Percentiles rank a stretch among this genome's conserved stretches.
Conservation (phyloP, 2,113 vertebrate genomes). For the Petrocephalus zakoni region DNA sequence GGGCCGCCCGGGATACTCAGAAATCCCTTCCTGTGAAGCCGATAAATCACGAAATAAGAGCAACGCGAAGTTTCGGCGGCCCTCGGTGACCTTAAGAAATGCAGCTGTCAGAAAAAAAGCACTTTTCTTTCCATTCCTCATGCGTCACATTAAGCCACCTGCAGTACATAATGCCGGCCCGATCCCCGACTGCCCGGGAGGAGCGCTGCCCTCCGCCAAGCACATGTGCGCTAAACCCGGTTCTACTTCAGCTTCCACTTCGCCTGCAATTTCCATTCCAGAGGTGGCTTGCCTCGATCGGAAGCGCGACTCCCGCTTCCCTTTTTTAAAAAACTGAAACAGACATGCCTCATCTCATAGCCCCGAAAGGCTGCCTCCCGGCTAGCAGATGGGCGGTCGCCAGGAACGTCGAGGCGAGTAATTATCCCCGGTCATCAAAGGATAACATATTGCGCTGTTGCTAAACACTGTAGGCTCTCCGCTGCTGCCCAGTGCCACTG, state of each 20-base stretch:
- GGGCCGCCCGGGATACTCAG: background rate
- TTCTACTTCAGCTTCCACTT: background rate
- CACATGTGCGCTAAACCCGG: background rate
- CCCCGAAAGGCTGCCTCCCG: background rate
- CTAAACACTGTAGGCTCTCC: background rate
- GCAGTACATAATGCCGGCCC: background rate
- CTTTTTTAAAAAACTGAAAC: background rate
- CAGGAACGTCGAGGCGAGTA: background rate
- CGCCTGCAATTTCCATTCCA: background rate
- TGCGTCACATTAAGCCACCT: conserved; percentile 5
- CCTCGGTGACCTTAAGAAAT: background rate
- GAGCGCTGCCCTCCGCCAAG: background rate
- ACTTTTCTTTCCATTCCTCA: background rate
- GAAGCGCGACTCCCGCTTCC: background rate
- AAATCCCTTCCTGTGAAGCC: background rate
- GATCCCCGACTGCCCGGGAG: background rate
- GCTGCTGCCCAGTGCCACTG: background rate
- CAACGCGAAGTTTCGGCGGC: background rate
- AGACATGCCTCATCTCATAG: background rate
- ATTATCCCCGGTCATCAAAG: conserved; percentile 12
- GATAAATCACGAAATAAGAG: background rate
- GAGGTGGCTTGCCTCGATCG: background rate
- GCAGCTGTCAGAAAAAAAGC: background rate
- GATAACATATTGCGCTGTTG: conserved; percentile 7
- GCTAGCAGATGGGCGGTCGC: conserved; percentile 1